These are phyloP conservation scores for Amniataba percoides DNA, from an alignment of 2,797 vertebrate genomes.

Conservation along the genomic window DNA sequence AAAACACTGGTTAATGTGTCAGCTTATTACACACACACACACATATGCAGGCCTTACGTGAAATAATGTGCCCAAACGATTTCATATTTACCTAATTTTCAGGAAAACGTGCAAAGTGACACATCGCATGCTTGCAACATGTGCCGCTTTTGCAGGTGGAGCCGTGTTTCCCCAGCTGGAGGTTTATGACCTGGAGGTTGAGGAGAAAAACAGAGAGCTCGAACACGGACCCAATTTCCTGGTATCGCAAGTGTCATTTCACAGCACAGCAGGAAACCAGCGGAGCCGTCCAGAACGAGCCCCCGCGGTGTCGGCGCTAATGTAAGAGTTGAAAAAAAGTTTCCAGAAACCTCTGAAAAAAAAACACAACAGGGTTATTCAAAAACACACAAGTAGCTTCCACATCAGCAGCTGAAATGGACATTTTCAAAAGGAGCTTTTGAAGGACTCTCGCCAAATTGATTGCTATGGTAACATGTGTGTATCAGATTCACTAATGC, in stretches of 20 bases:
- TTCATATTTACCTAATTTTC: neutral
- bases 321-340: conserved; percentile 15
- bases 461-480: conserved; percentile 30
- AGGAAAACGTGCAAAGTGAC: neutral
- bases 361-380: neutral
- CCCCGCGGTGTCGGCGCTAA: neutral
- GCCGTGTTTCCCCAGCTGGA: conserved; percentile 21
- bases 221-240: conserved; percentile 37
- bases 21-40: neutral
- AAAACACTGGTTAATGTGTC: neutral
- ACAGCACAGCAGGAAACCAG: conserved; percentile 45
- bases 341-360: neutral
- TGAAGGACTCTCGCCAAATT: neutral
- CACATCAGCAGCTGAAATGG: neutral
- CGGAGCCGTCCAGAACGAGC: neutral
- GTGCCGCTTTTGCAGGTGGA: too few relatives aligned
- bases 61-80: neutral
- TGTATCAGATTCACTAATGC: conserved; percentile 8
- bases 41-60: too few relatives aligned
- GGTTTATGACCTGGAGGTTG: neutral
- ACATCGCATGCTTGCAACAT: neutral
- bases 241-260: conserved; percentile 34
- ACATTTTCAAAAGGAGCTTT: neutral
- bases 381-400: neutral
- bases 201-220: conserved; percentile 17